phyloP scores from a whole-genome alignment of 2,888 invertebrate species.

The Latrodectus hesperus region DNA sequence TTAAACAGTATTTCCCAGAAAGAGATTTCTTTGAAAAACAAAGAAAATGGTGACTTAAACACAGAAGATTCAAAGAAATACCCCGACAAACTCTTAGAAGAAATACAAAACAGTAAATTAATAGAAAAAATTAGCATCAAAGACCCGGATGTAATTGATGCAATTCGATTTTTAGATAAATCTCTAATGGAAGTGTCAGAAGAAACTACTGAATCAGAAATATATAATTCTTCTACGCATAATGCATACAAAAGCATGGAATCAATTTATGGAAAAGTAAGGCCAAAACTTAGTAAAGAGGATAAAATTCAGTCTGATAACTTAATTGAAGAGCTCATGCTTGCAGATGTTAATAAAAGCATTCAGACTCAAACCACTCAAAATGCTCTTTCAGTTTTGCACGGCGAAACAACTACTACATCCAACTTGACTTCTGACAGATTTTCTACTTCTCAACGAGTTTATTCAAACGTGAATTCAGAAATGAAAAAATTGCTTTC shows the following conservation, averaged over 20 bases:
- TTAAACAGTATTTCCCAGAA: background rate
- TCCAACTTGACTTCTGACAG: constrained; percentile 30
- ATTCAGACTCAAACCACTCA: constrained; percentile 1
- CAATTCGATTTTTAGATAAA: constrained; percentile 53
- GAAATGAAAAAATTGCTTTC: background rate
- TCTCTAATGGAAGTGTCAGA: constrained; percentile 62
- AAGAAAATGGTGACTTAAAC: too few relatives aligned
- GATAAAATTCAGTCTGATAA: constrained; percentile 70
- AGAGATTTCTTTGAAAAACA: too few relatives aligned
- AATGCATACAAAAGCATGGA: constrained; percentile 8
- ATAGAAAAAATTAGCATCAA: constrained; percentile 60
- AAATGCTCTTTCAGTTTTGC: background rate
- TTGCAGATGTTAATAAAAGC: constrained; percentile 54
- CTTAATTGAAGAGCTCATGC: constrained; percentile 69
- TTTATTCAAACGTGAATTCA: background rate
- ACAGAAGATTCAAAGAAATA: background rate
- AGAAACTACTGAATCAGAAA: constrained; percentile 20
- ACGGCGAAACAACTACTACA: constrained; percentile 16
- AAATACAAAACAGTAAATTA: constrained; percentile 64
- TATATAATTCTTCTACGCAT: background rate
- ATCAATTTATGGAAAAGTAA: constrained; percentile 4
- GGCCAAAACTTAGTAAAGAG: constrained; percentile 37
- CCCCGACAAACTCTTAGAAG: constrained; percentile 51
- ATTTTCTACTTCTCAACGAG: background rate
- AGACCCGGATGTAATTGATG: constrained; percentile 67